Percentiles rank a stretch among this genome's conserved stretches.
Evolutionary conservation across 2,797 vertebrate genomes (phyloP).

Genomic region (Spinus olivaceus): DNA sequence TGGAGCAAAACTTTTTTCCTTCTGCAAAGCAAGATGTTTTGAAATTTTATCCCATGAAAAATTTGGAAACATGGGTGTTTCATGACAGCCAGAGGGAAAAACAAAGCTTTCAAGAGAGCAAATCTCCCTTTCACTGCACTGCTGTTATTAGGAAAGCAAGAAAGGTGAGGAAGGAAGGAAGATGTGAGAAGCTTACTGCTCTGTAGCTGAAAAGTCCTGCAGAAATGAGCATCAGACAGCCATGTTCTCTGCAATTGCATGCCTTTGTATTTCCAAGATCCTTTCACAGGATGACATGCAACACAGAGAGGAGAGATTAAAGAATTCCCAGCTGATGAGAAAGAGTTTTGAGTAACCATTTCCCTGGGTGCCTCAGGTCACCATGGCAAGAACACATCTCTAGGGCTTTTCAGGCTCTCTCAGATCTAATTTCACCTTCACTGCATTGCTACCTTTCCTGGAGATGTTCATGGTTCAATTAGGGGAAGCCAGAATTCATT

Average conservation of each 20-base stretch:
- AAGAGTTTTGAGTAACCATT: neutral
- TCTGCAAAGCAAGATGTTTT: neutral
- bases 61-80: neutral
- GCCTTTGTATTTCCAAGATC: neutral
- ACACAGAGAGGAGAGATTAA: neutral
- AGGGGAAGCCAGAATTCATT: constrained; percentile 3
- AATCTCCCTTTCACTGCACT: neutral
- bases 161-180: neutral
- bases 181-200: neutral
- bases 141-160: neutral
- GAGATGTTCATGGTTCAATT: neutral
- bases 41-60: neutral
- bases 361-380: neutral
- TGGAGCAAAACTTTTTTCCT: neutral
- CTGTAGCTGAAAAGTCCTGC: neutral
- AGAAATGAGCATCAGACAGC: neutral
- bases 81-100: neutral
- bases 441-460: neutral
- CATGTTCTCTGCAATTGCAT: neutral
- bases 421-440: neutral
- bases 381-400: neutral
- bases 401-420: neutral
- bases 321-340: neutral
- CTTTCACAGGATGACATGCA: neutral
- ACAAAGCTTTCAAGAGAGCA: neutral